These are phyloP conservation scores for Pristionchus pacificus DNA, from an alignment of 1,140 invertebrate species.

Conservation along the genomic window DNA sequence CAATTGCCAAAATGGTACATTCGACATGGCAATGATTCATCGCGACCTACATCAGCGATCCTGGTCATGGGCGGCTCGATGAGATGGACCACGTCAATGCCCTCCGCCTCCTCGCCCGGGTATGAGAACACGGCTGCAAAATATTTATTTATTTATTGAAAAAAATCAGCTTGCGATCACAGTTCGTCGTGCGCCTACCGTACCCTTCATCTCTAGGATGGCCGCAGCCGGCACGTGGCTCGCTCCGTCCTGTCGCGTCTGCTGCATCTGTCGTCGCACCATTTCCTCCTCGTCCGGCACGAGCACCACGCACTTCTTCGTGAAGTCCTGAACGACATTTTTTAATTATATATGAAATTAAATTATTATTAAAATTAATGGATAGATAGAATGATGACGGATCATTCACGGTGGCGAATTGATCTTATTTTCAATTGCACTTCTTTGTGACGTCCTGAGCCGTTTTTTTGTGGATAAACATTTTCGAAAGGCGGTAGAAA, in stretches of 20 bases:
- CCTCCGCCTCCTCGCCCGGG: conserved; percentile 42
- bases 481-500: no score
- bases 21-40: no score
- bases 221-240: conserved; percentile 45
- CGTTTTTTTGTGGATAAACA: no score
- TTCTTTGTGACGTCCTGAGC: no score
- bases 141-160: conserved; percentile 7
- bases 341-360: background rate
- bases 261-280: conserved; percentile 17
- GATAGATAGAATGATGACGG: no score
- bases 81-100: conserved; percentile 49
- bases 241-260: conserved; percentile 30
- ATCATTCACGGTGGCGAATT: no score
- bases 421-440: no score
- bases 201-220: conserved; percentile 53
- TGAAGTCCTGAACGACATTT: background rate
- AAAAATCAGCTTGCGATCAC: background rate
- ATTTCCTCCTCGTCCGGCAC: conserved; percentile 37
- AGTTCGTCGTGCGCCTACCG: background rate
- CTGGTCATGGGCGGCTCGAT: conserved; percentile 43
- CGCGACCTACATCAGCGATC: conserved; percentile 39
- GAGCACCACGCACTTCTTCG: conserved; percentile 48
- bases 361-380: background rate
- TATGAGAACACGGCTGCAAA: conserved; percentile 48
- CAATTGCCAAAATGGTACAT: no score